These are phyloP conservation scores for Hipposideros larvatus DNA, from an alignment of 2,797 vertebrate species.

Conservation along the genomic window DNA sequence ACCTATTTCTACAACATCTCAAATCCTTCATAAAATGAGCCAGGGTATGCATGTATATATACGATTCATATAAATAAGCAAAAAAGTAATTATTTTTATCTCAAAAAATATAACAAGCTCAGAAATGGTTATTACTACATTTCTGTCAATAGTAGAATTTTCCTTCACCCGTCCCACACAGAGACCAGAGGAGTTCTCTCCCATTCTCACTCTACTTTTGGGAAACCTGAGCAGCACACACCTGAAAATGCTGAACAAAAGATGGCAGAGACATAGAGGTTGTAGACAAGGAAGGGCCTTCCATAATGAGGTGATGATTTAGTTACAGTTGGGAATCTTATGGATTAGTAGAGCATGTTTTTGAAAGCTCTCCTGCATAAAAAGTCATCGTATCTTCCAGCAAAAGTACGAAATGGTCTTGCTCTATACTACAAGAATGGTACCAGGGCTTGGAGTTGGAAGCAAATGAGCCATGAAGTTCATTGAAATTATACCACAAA, in stretches of 20 bases:
- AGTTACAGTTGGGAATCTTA: not conserved
- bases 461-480: not conserved
- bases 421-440: not conserved
- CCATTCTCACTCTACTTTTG: not conserved
- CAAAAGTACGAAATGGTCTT: not conserved
- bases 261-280: not conserved
- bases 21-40: constrained; percentile 34
- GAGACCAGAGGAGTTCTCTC: not conserved
- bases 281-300: not conserved
- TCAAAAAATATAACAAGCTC: not conserved
- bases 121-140: not conserved
- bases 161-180: not conserved
- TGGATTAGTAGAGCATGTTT: not conserved
- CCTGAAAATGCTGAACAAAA: not conserved
- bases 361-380: not conserved
- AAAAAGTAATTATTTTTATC: not conserved
- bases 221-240: not conserved
- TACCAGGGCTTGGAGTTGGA: not conserved
- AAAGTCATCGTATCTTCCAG: not conserved
- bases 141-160: not conserved
- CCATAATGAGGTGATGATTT: not conserved
- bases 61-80: not conserved
- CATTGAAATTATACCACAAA: not conserved
- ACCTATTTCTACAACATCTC: not conserved
- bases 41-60: not conserved